Evolutionary conservation across 2,888 invertebrate species (phyloP), one percentile per base, ranked within the genome.

Genomic region (Drosophila neonasuta): DNA sequence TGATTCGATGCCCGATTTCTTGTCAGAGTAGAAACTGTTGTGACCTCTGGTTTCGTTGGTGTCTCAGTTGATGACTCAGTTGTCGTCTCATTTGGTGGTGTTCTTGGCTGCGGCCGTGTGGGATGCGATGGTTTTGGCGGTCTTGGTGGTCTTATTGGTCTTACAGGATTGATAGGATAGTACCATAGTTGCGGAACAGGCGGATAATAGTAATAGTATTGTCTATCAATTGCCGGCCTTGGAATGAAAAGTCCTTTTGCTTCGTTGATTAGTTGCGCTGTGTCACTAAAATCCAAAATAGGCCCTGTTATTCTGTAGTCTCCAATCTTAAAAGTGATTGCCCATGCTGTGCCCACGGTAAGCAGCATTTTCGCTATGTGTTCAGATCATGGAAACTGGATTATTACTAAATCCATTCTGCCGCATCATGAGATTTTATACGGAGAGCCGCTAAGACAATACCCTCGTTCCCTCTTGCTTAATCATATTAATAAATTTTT

Each of bases 311-410:
- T 3, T 20, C 5, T 50, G 29, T 50, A 60, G 8, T 30, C 20
- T 1, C 10, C 50, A 3, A 17, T 46, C 6, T n/a, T 51, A 2
- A 55, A 2, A 2, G 50, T 9, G 2, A 36, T 30, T 1, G 41
- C 46, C 13, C 50, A 55, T 2, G 41, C 30, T 0, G 34, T 0
- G n/a, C 36, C 36, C 0, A 39, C 32, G 29, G 50, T 20, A 6
- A 51, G 1, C 8, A 55, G 34, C 50, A 70, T 70, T 36, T 41
- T 36, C n/a, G 8, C 15, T 20, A 4, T 8, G 5, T 52, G 42
- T 42, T 42, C 2, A 30, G 29, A 9, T 44, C 20, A 13, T 44
- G 54, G 4, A 20, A 44, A 44, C 32, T 20, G 2, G 17, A 34
- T 2, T 8, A 11, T 15, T n/a, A 71, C 41, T 49, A 39, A 60